Evolutionary conservation across 2,797 vertebrate species (phyloP).

Genomic region (Muscicapa comitata): DNA sequence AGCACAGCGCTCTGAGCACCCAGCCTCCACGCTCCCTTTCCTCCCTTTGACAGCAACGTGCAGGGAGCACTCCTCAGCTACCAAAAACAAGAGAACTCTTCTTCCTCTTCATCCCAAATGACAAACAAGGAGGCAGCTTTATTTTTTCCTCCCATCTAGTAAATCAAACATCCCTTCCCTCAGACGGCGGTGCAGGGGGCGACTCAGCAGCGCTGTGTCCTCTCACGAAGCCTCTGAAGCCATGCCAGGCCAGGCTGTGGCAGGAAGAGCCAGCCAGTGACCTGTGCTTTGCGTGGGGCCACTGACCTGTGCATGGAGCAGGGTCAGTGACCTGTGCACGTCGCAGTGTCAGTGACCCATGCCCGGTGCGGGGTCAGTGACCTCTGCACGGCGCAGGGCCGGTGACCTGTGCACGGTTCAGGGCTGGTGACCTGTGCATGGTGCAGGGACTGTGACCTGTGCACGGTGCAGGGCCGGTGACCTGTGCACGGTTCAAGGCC

Average conservation of each 20-base stretch:
- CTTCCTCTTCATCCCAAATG: background rate
- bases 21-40: background rate
- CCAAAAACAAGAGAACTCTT: background rate
- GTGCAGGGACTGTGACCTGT: too few species aligned
- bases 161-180: constrained; percentile 47
- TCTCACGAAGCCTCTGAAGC: constrained; percentile 40
- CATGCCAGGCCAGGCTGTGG: background rate
- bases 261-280: background rate
- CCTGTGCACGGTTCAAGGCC: too few species aligned
- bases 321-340: too few species aligned
- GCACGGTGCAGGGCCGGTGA: too few species aligned
- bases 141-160: constrained; percentile 37
- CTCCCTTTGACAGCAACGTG: background rate
- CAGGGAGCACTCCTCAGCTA: background rate
- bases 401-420: too few species aligned
- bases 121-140: background rate
- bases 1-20: accelerated
- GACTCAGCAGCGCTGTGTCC: background rate
- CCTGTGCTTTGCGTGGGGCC: too few species aligned
- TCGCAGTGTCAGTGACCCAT: too few species aligned
- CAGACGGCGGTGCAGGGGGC: background rate
- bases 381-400: too few species aligned
- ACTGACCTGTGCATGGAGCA: too few species aligned
- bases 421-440: too few species aligned
- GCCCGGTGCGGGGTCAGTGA: too few species aligned